phyloP scores from a whole-genome alignment of 2,888 invertebrate species.

The Aromia moschata region DNA sequence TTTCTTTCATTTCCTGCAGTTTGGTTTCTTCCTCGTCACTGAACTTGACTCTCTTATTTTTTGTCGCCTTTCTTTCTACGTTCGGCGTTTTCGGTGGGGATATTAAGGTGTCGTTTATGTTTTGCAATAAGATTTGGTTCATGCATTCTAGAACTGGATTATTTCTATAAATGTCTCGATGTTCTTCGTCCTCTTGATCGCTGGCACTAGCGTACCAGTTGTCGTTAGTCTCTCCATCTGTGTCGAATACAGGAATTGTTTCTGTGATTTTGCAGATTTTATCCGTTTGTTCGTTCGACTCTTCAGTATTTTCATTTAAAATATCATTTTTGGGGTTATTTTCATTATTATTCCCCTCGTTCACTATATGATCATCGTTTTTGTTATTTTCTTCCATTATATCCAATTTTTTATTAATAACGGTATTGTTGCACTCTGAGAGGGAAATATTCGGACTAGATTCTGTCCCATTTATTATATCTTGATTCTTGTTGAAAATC shows the following conservation, averaged over 20 bases:
- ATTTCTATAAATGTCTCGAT: conserved; percentile 76
- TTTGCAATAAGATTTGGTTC: conserved; percentile 83
- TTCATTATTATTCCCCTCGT: conserved; percentile 1
- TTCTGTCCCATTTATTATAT: conserved; percentile 62
- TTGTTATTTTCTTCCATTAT: conserved; percentile 19
- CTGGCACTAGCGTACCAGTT: conserved; percentile 85
- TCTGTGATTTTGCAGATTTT: conserved; percentile 58
- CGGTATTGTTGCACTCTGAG: conserved; percentile 66
- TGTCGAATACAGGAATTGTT: conserved; percentile 64
- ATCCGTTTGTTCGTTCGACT: conserved; percentile 18
- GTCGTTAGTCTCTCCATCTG: conserved; percentile 66
- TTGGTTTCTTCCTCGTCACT: conserved; percentile 57
- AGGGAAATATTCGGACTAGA: conserved; percentile 67
- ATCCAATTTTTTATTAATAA: conserved; percentile 42
- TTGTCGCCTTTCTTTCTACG: conserved; percentile 54
- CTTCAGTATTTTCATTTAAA: conserved; percentile 16
- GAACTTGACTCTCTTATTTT: conserved; percentile 60
- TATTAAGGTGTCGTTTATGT: conserved; percentile 66
- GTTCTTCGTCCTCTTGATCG: conserved; percentile 77
- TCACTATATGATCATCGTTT: not conserved
- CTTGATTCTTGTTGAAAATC: conserved; percentile 60
- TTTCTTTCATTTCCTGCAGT: conserved; percentile 27
- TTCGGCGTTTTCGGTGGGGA: conserved; percentile 62
- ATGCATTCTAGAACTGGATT: conserved; percentile 88
- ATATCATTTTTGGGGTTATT: conserved; percentile 22